A percentile compares a stretch with the other conserved stretches of the same genome.
Conservation (phyloP, 1,140 invertebrate genomes). For the Penaeus vannamei region DNA sequence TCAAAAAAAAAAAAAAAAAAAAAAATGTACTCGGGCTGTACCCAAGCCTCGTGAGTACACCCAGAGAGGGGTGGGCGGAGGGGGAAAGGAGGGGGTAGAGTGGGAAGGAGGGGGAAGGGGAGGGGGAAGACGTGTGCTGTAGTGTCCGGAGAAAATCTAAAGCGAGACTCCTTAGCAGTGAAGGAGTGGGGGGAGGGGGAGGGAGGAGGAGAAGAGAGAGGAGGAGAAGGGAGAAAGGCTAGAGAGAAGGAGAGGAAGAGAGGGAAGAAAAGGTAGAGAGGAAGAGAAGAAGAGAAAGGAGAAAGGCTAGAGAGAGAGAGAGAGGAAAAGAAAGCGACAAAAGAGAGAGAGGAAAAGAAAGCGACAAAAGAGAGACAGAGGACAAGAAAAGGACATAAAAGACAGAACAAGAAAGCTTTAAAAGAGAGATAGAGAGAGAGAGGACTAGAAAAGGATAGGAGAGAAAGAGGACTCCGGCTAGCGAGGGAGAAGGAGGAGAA, state of each 20-base stretch:
- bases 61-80: not conserved
- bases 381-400: too few relatives aligned
- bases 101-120: not conserved
- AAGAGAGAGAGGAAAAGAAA: too few relatives aligned
- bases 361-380: too few relatives aligned
- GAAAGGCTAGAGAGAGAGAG: too few relatives aligned
- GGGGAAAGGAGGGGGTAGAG: not conserved
- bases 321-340: too few relatives aligned
- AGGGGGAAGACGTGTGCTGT: not conserved
- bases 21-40: not conserved
- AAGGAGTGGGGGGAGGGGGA: not conserved
- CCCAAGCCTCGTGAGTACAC: not conserved
- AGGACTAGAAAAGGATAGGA: too few relatives aligned
- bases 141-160: not conserved
- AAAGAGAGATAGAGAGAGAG: too few relatives aligned
- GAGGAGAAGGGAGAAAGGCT: too few relatives aligned
- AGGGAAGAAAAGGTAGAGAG: conserved; percentile 35
- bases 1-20: not conserved
- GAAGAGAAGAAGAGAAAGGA: too few relatives aligned
- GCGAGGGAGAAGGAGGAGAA: not conserved
- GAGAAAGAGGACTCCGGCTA: too few relatives aligned
- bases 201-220: not conserved
- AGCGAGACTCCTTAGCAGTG: not conserved
- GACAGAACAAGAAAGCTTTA: too few relatives aligned
- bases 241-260: not conserved